These are phyloP conservation scores for Eilema caniola DNA, from an alignment of 2,888 invertebrate species.

Conservation along the genomic window DNA sequence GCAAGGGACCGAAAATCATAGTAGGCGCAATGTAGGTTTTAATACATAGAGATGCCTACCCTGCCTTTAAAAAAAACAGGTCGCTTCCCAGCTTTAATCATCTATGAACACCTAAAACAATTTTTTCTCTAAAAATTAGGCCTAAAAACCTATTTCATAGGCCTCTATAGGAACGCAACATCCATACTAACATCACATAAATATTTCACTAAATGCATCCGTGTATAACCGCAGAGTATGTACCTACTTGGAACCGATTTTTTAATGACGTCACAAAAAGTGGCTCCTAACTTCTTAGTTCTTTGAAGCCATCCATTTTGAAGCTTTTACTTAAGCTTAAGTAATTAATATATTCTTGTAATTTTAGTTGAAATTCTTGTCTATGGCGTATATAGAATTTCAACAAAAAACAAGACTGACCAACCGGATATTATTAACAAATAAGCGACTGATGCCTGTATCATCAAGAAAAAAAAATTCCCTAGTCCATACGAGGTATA, in stretches of 20 bases:
- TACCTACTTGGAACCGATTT: not conserved
- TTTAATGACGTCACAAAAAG: not conserved
- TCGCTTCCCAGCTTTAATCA: slow-evolving; percentile 13
- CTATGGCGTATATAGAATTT: not conserved
- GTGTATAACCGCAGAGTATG: slow-evolving; percentile 11
- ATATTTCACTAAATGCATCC: slow-evolving; percentile 42
- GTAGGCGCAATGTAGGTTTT: no score
- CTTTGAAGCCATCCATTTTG: not conserved
- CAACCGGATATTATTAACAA: no score
- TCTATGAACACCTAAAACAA: slow-evolving; percentile 36
- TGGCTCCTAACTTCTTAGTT: no score
- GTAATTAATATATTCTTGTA: no score
- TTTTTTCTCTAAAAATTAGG: slow-evolving; percentile 36
- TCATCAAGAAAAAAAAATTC: not conserved
- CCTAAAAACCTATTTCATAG: slow-evolving; percentile 43
- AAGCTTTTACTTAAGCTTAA: no score
- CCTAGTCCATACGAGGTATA: not conserved
- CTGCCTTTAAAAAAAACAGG: slow-evolving; percentile 18
- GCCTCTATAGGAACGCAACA: slow-evolving; percentile 55
- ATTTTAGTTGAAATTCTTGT: no score
- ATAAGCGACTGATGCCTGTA: not conserved
- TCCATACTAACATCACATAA: slow-evolving; percentile 44
- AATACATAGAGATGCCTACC: no score
- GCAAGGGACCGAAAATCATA: no score
- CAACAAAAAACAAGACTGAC: not conserved